Evolutionary conservation across 1,140 invertebrate species (phyloP).

Genomic region (Cherax quadricarinatus): DNA sequence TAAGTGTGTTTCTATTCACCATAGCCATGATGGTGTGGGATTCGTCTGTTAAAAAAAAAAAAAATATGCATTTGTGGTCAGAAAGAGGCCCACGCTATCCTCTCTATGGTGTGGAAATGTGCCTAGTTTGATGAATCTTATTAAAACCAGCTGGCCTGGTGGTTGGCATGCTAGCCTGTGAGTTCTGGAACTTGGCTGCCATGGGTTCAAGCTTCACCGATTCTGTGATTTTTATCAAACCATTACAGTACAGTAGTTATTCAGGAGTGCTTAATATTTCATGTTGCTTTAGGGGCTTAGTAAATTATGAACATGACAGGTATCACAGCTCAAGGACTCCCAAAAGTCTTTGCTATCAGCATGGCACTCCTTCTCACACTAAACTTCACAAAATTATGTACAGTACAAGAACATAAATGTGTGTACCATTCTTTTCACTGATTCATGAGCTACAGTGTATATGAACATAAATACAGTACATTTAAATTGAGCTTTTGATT

Average conservation of each 20-base stretch:
- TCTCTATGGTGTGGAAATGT: no score
- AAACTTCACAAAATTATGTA: not conserved
- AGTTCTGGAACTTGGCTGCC: no score
- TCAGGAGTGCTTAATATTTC: not conserved
- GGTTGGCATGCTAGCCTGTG: no score
- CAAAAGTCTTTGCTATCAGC: slow-evolving; percentile 34
- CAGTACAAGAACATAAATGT: not conserved
- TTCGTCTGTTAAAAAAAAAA: no score
- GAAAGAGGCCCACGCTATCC: no score
- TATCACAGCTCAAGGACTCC: slow-evolving; percentile 61
- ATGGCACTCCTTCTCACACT: slow-evolving; percentile 35
- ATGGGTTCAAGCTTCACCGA: no score
- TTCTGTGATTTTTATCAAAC: no score
- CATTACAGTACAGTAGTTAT: not conserved
- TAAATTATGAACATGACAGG: slow-evolving; percentile 50
- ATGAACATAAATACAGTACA: slow-evolving; percentile 8
- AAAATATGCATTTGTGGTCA: no score
- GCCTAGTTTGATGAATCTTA: no score
- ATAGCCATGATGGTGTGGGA: no score
- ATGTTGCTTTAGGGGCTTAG: not conserved
- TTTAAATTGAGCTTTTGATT: not conserved
- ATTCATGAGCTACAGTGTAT: not conserved
- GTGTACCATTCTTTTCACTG: not conserved
- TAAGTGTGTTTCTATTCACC: no score
- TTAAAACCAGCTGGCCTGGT: no score